Base-by-base conservation (phyloP, 2,113 vertebrate genomes). In the Eira barbara region DNA sequence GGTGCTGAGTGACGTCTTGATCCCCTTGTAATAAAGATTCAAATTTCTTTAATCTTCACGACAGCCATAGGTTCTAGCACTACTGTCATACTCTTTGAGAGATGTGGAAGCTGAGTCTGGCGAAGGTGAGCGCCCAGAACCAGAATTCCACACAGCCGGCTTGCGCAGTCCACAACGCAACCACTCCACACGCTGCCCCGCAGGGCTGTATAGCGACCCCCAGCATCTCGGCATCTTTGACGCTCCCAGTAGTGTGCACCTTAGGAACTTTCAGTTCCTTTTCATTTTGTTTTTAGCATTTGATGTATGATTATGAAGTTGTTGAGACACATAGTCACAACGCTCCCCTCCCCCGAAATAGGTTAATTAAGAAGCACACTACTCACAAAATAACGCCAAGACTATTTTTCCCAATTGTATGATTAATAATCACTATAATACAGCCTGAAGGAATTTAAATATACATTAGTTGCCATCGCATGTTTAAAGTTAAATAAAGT, bases 161-260 rank as follows among this genome's bases (percentile, higher is more conserved):
- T n/a, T 29, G 65, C n/a, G 4, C 14, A 7, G 45, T 36, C 42
- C 45, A 15, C 6, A 14, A 20, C 23, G 13, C 63, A 14, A 31
- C 34, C 25, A 20, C n/a, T 20, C 17, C 14, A 4, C 25, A 27
- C 2, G 4, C 31, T 13, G n/a, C 49, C 85, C 39, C 31, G 34
- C 31, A 0, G 7, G 20, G 0, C 7, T 20, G 18, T 5, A 23
- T 17, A 76, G 31, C 7, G 13, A 31, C 7, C 3, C 0, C 20
- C 69, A 55, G 11, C 67, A 74, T 34, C 36, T 39, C 1, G 4
- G 36, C 69, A 21, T 45, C 34, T 59, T 21, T 21, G 27, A 45
- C 27, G 6, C 6, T 73, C 36, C 27, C 52, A 34, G 69, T 31
- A 23, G 14, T 23, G 36, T 31, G 36, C 45, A 31, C 47, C 8